A percentile compares a stretch with the other conserved stretches of the same genome.
Evolutionary conservation across 2,797 vertebrate species (phyloP).

Genomic region (Tapera naevia): DNA sequence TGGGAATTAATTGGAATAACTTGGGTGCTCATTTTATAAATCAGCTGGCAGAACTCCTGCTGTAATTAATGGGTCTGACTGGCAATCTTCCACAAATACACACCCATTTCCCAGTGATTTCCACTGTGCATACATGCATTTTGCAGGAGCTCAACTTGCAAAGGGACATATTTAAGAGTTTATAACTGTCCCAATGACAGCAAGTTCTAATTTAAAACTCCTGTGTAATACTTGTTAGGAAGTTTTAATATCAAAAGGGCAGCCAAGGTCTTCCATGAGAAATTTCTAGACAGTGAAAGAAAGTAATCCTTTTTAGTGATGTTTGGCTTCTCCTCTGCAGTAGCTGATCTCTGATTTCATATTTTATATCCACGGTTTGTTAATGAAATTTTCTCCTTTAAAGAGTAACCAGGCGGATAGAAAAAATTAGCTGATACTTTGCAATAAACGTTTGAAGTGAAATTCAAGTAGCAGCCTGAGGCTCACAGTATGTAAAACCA

Average conservation of each 20-base stretch:
- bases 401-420: constrained; percentile 64
- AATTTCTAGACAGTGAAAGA: constrained; percentile 81
- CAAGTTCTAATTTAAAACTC: constrained; percentile 81
- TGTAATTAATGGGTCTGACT: constrained; percentile 31
- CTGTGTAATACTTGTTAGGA: constrained; percentile 82
- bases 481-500: constrained; percentile 62
- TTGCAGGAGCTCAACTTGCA: constrained; percentile 67
- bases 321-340: constrained; percentile 73
- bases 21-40: constrained; percentile 67
- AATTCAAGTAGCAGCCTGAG: constrained; percentile 64
- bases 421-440: constrained; percentile 52
- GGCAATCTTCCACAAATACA: constrained; percentile 35
- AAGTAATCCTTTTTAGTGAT: constrained; percentile 79
- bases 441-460: constrained; percentile 62
- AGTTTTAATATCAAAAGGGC: constrained; percentile 83
- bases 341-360: constrained; percentile 76
- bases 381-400: constrained; percentile 75
- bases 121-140: constrained; percentile 51
- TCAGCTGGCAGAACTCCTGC: constrained; percentile 55
- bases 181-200: constrained; percentile 80
- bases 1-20: constrained; percentile 62
- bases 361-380: constrained; percentile 75
- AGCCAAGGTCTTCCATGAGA: constrained; percentile 82
- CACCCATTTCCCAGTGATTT: constrained; percentile 53
- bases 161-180: constrained; percentile 77